Conservation (phyloP, 2,888 invertebrate genomes). For the Agrochola litura region DNA sequence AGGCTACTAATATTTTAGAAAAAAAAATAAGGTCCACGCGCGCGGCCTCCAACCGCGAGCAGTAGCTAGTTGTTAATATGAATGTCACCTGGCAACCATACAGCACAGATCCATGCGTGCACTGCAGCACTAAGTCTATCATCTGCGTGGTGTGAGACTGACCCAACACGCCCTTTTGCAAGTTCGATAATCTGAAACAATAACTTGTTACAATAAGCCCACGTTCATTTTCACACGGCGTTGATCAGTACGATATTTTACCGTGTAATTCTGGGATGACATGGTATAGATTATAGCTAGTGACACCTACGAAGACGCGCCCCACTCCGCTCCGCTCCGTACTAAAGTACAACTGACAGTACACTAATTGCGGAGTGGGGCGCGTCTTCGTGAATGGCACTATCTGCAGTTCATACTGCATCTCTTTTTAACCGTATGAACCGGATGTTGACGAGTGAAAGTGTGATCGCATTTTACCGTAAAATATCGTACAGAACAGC, state of each 20-base stretch:
- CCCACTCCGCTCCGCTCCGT: no score
- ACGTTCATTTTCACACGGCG: not conserved
- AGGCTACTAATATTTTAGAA: no score
- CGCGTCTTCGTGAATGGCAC: no score
- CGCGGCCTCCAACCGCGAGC: no score
- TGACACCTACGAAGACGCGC: no score
- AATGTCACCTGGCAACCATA: conserved; percentile 75
- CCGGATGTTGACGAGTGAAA: not conserved
- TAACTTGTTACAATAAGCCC: not conserved
- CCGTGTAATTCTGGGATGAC: not conserved
- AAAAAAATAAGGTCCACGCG: no score
- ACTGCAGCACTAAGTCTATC: conserved; percentile 76
- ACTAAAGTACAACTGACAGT: no score
- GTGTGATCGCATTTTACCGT: not conserved
- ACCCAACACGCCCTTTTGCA: conserved; percentile 26
- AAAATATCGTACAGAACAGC: not conserved
- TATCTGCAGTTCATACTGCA: not conserved
- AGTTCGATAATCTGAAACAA: conserved; percentile 57
- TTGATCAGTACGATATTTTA: not conserved
- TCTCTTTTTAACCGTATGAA: not conserved
- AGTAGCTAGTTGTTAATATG: not conserved
- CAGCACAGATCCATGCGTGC: conserved; percentile 66
- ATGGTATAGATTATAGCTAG: no score
- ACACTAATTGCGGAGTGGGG: no score
- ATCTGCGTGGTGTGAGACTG: conserved; percentile 54